Base-by-base conservation (phyloP, 2,113 vertebrate species). In the Prietella phreatophila region DNA sequence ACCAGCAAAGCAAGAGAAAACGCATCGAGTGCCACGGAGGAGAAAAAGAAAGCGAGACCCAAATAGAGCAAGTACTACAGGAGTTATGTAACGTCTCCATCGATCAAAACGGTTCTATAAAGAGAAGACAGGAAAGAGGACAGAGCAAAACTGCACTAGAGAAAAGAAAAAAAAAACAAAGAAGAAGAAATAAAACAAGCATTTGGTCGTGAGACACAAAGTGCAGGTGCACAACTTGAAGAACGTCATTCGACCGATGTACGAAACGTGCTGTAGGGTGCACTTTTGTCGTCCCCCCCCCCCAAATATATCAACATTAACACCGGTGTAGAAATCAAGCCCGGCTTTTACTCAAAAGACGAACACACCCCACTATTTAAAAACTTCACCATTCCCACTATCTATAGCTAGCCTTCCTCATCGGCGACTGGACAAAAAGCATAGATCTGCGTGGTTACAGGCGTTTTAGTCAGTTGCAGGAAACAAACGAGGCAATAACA, bases 151-250 rank as follows among this genome's bases (percentile, higher is more conserved):
- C 86, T 76, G 73, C 60, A 82, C 79, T 56, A 85, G 76, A 10
- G 0, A 71, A 63, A 42, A 42, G 0, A 42, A 42, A 42, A 78
- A 80, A 47, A 42, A 58, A 20, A 65, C 17, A 82, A 53, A 4
- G 6, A 56, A 2, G 1, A 27, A 42, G 15, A 60, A 83, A 27
- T 11, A 71, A 85, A 86, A 83, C 80, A 85, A 78, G 58, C 20
- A 85, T 90, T 91, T 92, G 92, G 93, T 93, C 91, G 89, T 87
- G 84, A 89, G 81, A 91, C 92, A 93, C 92, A 95, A 95, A 94
- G 94, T 95, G 94, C 94, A 92, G 92, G 92, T 87, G 94, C 93
- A 94, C 95, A 93, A 94, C 94, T 93, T 94, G 92, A 92, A 89
- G 19, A 85, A 85, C 78, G 65, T 93, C 82, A 86, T 69, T 83